phyloP scores from a whole-genome alignment of 2,113 vertebrate species.

The Aythya baeri region DNA sequence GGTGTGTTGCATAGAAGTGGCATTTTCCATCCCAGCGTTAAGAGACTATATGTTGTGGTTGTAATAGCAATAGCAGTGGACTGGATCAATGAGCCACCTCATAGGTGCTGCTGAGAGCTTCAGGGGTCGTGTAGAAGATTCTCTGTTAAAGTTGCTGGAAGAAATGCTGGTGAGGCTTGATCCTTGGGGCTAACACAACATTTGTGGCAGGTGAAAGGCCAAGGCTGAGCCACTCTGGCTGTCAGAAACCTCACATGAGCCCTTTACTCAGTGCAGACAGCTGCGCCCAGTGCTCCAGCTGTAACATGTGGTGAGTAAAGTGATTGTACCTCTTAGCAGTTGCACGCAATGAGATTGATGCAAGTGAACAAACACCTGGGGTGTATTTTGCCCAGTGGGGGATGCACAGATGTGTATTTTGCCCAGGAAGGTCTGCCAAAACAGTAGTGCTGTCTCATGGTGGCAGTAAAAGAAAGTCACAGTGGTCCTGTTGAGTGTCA shows the following conservation, averaged over 20 bases:
- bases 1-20: not conserved
- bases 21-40: not conserved
- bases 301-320: not conserved
- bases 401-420: rapidly evolving
- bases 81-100: not conserved
- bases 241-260: not conserved
- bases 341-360: not conserved
- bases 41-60: not conserved
- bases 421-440: not conserved
- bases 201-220: not conserved
- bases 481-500: not conserved
- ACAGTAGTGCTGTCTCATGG: rapidly evolving
- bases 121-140: not conserved
- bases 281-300: not conserved
- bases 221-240: not conserved
- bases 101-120: not conserved
- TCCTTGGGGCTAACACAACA: not conserved
- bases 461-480: not conserved
- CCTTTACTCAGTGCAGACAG: not conserved
- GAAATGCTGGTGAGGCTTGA: not conserved
- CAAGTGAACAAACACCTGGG: not conserved
- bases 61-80: not conserved
- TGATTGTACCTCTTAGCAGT: not conserved
- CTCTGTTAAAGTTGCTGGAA: not conserved
- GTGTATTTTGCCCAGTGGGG: not conserved